phyloP scores from a whole-genome alignment of 1,140 invertebrate species.

The Formica selysi region DNA sequence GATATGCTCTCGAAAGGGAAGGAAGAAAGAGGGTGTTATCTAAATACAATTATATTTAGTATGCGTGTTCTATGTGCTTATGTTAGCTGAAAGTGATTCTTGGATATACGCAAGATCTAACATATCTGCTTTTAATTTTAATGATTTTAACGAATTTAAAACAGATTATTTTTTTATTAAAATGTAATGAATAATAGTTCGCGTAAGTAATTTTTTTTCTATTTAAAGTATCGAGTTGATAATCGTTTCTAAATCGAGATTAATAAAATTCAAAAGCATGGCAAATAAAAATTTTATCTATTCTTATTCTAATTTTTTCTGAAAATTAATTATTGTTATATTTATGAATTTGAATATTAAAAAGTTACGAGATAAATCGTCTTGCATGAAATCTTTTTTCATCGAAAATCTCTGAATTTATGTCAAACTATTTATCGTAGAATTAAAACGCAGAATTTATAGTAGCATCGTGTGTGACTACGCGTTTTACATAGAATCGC shows the following conservation, averaged over 20 bases:
- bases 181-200: background rate
- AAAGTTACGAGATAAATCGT: background rate
- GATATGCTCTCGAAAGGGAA: background rate
- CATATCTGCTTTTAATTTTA: background rate
- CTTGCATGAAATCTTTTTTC: background rate
- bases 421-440: background rate
- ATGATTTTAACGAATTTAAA: background rate
- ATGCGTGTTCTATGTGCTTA: background rate
- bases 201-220: conserved; percentile 2
- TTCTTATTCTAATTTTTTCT: background rate
- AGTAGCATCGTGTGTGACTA: too few relatives aligned
- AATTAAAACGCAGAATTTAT: background rate
- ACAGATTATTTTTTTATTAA: conserved; percentile 1
- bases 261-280: background rate
- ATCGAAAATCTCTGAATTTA: background rate
- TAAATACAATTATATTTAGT: too few relatives aligned
- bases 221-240: background rate
- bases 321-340: too few relatives aligned
- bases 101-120: background rate
- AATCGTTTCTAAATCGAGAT: background rate
- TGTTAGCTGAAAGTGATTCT: background rate
- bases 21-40: too few relatives aligned
- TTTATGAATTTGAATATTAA: background rate
- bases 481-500: background rate
- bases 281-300: background rate